Percentiles rank a stretch among this genome's conserved stretches.
Conservation (phyloP, 2,113 vertebrate genomes). For the Amazona vittata region DNA sequence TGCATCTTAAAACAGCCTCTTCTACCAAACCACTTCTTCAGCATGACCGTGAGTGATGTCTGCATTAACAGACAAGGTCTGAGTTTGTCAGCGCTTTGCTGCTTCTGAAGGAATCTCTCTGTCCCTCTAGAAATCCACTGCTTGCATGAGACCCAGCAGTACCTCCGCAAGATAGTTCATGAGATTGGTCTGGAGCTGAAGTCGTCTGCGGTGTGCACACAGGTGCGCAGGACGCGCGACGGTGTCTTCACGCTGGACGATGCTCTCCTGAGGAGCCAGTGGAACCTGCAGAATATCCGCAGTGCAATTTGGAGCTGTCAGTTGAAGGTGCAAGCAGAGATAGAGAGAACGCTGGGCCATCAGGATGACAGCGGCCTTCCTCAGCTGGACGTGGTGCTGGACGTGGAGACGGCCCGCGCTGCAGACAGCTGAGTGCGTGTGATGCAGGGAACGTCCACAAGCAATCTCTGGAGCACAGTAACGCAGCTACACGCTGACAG, state of each 20-base stretch:
- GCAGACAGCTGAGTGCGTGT: neutral
- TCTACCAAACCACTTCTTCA: neutral
- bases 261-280: slow-evolving; percentile 81
- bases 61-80: neutral
- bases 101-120: neutral
- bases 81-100: neutral
- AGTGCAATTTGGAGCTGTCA: slow-evolving; percentile 65
- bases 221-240: slow-evolving; percentile 84
- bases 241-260: slow-evolving; percentile 84
- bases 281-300: slow-evolving; percentile 79
- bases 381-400: neutral
- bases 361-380: neutral
- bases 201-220: slow-evolving; percentile 84
- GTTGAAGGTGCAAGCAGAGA: slow-evolving; percentile 50
- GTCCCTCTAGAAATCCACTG: slow-evolving; percentile 86
- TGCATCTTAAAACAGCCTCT: neutral
- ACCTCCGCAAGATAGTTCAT: slow-evolving; percentile 87
- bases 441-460: rapidly evolving
- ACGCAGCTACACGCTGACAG: neutral
- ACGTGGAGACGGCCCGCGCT: neutral
- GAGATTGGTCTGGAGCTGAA: slow-evolving; percentile 92
- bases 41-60: rapidly evolving
- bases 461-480: neutral
- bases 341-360: slow-evolving; percentile 35
- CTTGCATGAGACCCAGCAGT: slow-evolving; percentile 90